Evolutionary conservation across 2,797 vertebrate genomes (phyloP), one percentile per base, ranked within the genome.

Genomic region (Esox lucius): DNA sequence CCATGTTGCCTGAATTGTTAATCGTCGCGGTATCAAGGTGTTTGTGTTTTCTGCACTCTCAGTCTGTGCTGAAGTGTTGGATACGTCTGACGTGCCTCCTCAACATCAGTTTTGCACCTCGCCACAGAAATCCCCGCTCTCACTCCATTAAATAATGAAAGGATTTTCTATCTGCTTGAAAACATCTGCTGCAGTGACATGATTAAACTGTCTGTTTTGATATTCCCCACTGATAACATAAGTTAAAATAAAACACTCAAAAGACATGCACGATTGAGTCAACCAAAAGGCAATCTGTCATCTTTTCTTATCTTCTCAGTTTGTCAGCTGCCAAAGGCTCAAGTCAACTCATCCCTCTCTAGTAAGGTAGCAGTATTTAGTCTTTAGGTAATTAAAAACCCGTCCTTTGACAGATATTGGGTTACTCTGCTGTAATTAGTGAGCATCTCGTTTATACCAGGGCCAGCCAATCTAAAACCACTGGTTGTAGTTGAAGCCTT

Each of bases 271-370:
- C 49, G 70, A 85, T 69, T 74, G 78, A 85, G 76, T 86, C 84
- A 81, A 83, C 81, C 85, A 84, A 79, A 83, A 87, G 67, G 70
- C 87, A 89, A 88, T 87, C 88, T 91, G 90, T 84, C 83, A 56
- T 70, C 85, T 80, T 67, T 19, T 67, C 75, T 46, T 46, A 46
- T 72, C 78, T 72, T 49, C 68, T 33, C 49, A 26, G 48, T 64
- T 59, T 8, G 15, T 12, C 11, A 9, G 16, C 51, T 56, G 35
- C 16, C 39, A 65, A 64, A 73, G 26, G 31, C 72, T 51, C 24
- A 22, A 24, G 22, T 61, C 56, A 61, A 61, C 56, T 24, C 22
- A 24, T 26, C 22, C 56, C 56, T n/a, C 56, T 24, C 56, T 24
- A 24, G 22, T 56, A 61, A 61, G n/a, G 9, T 61, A 9, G 9